phyloP scores from a whole-genome alignment of 2,797 vertebrate genomes.

The Trematomus bernacchii region DNA sequence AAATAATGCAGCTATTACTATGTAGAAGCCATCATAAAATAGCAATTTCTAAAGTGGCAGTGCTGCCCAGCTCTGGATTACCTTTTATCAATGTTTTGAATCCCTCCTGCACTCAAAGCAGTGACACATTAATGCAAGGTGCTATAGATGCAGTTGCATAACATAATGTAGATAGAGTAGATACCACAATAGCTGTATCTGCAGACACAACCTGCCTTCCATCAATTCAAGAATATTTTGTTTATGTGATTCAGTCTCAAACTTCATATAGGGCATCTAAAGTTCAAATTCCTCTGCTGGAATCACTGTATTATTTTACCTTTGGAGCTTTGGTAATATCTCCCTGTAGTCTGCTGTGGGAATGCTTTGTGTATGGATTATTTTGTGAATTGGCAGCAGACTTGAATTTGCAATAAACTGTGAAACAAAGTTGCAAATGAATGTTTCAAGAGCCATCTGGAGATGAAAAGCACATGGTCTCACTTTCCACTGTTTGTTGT shows the following conservation, averaged over 20 bases:
- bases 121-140: neutral
- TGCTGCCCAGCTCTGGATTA: conserved; percentile 9
- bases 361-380: neutral
- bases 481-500: conserved; percentile 44
- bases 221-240: neutral
- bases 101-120: neutral
- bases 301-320: neutral
- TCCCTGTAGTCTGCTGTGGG: neutral
- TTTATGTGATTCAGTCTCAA: neutral
- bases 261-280: neutral
- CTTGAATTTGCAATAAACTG: conserved; percentile 4
- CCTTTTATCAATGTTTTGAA: conserved; percentile 21
- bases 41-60: conserved; percentile 21
- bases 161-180: conserved; percentile 1
- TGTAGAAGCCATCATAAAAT: conserved; percentile 19
- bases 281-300: neutral
- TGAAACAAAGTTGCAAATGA: conserved; percentile 10
- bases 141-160: neutral
- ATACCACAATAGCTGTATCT: neutral
- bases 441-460: conserved; percentile 24
- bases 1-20: conserved; percentile 31
- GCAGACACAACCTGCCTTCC: neutral
- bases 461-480: conserved; percentile 35
- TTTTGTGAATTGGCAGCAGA: neutral
- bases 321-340: neutral